These are phyloP conservation scores for Actinostola sp. DNA, from an alignment of 92 coral and sea anemone species.

Conservation along the genomic window DNA sequence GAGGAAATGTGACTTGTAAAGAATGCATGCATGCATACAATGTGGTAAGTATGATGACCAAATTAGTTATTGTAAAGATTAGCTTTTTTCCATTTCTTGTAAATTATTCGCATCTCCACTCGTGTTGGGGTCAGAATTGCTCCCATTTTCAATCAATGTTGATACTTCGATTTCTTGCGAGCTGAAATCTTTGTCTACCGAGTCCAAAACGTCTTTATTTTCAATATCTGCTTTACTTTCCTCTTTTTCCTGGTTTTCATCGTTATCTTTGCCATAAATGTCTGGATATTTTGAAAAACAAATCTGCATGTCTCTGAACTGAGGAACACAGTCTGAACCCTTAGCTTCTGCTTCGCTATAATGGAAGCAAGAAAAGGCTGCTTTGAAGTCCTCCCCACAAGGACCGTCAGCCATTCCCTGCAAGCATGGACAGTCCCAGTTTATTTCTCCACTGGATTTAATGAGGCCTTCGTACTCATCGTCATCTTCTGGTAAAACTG, in stretches of 20 bases:
- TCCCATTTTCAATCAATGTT: background rate
- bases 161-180: conserved; percentile 13
- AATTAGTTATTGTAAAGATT: too few species aligned
- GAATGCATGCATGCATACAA: too few species aligned
- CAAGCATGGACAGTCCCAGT: conserved; percentile 99
- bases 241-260: conserved; percentile 54
- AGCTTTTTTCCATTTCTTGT: too few species aligned
- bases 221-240: conserved; percentile 26
- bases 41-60: too few species aligned
- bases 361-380: conserved; percentile 97
- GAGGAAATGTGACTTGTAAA: too few species aligned
- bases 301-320: conserved; percentile 92
- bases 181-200: conserved; percentile 8
- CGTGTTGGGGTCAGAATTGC: background rate
- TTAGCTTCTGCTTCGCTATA: conserved; percentile 91
- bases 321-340: conserved; percentile 94
- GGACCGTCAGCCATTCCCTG: conserved; percentile 99
- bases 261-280: conserved; percentile 89
- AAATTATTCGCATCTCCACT: too few species aligned
- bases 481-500: conserved; percentile 76
- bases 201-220: conserved; percentile 2
- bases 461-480: conserved; percentile 93
- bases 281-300: conserved; percentile 94
- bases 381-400: conserved; percentile 90
- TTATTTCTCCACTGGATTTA: conserved; percentile 93